These are phyloP conservation scores for Stercorarius parasiticus DNA, from an alignment of 2,113 vertebrate species.

Conservation along the genomic window DNA sequence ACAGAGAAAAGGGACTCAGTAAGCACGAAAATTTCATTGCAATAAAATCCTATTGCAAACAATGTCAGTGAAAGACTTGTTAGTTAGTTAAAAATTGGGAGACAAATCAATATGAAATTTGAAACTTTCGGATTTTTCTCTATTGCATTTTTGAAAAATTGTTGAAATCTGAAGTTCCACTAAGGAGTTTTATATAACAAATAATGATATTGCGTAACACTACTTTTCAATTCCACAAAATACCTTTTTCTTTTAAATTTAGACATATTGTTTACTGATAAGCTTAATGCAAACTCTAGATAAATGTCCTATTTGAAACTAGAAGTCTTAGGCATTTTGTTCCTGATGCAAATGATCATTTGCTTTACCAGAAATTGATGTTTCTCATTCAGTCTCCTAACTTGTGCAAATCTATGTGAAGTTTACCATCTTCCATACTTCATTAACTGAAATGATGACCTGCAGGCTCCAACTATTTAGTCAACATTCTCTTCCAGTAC, in stretches of 20 bases:
- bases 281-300: background rate
- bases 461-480: conserved; percentile 12
- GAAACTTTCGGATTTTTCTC: background rate
- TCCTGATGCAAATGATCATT: background rate
- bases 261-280: background rate
- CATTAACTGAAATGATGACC: conserved; percentile 35
- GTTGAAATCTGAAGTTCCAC: background rate
- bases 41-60: background rate
- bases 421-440: conserved; percentile 30
- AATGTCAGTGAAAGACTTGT: background rate
- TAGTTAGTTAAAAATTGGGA: background rate
- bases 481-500: background rate
- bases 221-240: background rate
- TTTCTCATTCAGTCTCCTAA: background rate
- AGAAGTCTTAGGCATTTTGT: background rate
- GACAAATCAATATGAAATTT: background rate
- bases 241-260: background rate
- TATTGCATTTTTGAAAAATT: background rate
- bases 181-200: background rate
- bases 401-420: background rate
- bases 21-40: background rate
- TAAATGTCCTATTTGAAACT: background rate
- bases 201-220: background rate
- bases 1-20: background rate
- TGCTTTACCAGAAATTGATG: background rate